Evolutionary conservation across 2,113 vertebrate genomes (phyloP).

Genomic region (Amazona guildingii): DNA sequence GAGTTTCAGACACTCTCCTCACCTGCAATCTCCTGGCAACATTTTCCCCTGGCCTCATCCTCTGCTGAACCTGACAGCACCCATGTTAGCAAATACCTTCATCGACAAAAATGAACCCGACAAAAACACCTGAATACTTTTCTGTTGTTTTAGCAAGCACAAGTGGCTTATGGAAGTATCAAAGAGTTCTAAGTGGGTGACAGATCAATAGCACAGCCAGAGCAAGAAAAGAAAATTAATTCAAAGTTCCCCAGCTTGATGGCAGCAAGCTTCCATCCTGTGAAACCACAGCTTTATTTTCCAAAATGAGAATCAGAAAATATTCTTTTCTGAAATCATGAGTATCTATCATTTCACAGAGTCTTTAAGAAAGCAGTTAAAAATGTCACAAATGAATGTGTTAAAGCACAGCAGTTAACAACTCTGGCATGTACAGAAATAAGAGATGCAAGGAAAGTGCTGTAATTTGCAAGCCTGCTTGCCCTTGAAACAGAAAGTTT

Average conservation of each 20-base stretch:
- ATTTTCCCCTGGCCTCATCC: background rate
- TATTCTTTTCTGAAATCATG: background rate
- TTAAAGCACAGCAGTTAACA: background rate
- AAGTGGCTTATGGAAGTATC: background rate
- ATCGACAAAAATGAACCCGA: accelerated
- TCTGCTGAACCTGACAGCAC: background rate
- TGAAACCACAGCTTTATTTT: background rate
- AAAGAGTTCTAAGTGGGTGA: background rate
- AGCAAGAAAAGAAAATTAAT: background rate
- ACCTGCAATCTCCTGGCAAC: background rate
- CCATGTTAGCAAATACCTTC: background rate
- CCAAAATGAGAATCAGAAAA: background rate
- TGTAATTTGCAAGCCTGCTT: background rate
- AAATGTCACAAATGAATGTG: background rate
- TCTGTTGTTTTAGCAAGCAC: background rate
- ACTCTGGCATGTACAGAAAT: background rate
- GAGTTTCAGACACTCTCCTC: background rate
- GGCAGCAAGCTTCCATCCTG: background rate
- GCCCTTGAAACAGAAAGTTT: background rate
- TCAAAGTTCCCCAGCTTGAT: background rate
- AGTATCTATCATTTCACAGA: background rate
- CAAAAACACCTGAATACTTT: background rate
- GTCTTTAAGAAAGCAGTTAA: background rate
- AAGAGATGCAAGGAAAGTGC: background rate
- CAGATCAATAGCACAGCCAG: background rate